These are phyloP conservation scores for Halictus rubicundus DNA, from an alignment of 1,140 invertebrate genomes.

Conservation along the genomic window DNA sequence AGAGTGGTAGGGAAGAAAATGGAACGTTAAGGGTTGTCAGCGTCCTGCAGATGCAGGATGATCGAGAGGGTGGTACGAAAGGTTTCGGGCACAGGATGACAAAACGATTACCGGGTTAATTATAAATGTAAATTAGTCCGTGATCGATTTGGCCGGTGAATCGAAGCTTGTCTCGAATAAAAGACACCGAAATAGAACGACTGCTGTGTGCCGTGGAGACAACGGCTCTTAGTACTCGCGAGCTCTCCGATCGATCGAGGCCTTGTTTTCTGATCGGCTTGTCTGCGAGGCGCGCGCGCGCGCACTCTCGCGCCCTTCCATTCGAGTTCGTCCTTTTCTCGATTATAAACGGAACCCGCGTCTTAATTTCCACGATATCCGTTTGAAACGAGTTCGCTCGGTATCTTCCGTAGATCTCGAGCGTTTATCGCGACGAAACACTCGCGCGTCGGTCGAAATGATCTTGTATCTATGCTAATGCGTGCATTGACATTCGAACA, in stretches of 20 bases:
- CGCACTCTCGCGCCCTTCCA: conserved; percentile 12
- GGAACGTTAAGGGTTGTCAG: no score
- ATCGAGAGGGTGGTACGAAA: neutral
- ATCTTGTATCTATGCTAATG: no score
- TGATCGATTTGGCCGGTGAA: conserved; percentile 80
- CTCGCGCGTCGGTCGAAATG: no score
- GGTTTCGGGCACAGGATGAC: conserved; percentile 54
- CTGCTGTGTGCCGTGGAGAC: conserved; percentile 65
- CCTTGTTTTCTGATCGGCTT: conserved; percentile 27
- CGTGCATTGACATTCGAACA: no score
- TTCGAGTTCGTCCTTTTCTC: neutral
- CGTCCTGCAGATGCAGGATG: no score
- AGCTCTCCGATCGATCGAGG: conserved; percentile 68
- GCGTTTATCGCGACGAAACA: no score
- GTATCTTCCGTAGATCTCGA: no score
- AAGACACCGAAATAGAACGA: conserved; percentile 79
- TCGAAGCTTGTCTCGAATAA: conserved; percentile 77
- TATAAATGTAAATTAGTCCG: conserved; percentile 81
- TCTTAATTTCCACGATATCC: no score
- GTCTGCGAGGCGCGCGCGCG: conserved; percentile 4
- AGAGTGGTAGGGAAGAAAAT: no score
- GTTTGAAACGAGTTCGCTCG: no score
- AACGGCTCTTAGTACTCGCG: conserved; percentile 70
- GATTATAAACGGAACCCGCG: neutral
- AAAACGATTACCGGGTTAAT: conserved; percentile 76